phyloP scores from a whole-genome alignment of 2,113 vertebrate genomes.

The Oreochromis niloticus region DNA sequence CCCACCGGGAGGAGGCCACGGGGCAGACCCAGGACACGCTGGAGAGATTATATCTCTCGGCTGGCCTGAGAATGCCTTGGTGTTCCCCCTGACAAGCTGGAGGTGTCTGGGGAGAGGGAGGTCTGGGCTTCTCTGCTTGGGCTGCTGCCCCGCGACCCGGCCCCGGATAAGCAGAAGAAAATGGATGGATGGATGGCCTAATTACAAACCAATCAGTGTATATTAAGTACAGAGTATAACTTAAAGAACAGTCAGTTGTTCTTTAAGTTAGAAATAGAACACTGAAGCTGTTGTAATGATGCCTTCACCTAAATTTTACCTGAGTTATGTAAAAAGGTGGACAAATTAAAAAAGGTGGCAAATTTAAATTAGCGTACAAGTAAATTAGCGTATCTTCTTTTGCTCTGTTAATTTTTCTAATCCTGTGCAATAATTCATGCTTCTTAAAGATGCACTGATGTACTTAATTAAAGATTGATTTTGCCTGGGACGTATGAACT shows the following conservation, averaged over 20 bases:
- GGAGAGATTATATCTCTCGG: too few species aligned
- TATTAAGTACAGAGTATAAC: not conserved
- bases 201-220: too few species aligned
- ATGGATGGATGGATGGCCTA: too few species aligned
- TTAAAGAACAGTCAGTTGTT: not conserved
- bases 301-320: not conserved
- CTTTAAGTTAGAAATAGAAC: not conserved
- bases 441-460: slow-evolving; percentile 66
- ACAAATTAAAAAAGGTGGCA: not conserved
- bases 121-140: too few species aligned
- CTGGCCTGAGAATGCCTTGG: too few species aligned
- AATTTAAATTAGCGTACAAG: not conserved
- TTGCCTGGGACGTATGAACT: slow-evolving; percentile 39
- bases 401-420: slow-evolving; percentile 63
- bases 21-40: too few species aligned
- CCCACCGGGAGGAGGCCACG: too few species aligned
- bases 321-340: not conserved
- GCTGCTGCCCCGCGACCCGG: too few species aligned
- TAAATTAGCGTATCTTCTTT: not conserved
- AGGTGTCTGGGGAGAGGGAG: too few species aligned
- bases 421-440: slow-evolving; percentile 63
- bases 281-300: not conserved
- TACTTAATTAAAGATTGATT: slow-evolving; percentile 73
- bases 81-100: too few species aligned
- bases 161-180: too few species aligned